Conservation (phyloP, 1,140 invertebrate species). For the Teleogryllus occipitalis region DNA sequence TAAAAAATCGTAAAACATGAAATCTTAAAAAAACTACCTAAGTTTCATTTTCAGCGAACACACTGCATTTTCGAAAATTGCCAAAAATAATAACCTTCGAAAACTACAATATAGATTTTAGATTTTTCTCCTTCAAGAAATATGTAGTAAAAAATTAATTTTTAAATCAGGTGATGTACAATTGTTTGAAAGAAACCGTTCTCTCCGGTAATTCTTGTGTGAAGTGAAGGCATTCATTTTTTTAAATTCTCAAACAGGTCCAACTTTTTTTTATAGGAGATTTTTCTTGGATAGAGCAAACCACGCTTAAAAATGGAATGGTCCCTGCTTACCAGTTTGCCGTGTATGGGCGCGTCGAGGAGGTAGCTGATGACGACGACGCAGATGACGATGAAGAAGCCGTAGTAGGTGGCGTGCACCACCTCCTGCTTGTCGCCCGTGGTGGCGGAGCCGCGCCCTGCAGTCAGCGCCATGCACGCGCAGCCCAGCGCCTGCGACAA, state of each 20-base stretch:
- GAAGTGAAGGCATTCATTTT: background rate
- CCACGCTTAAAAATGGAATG: background rate
- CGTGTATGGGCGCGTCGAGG: background rate
- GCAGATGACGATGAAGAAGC: background rate
- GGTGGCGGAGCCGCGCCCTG: too few species aligned
- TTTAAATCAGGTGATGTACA: too few species aligned
- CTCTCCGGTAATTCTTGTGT: too few species aligned
- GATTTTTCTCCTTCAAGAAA: too few species aligned
- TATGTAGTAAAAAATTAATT: too few species aligned
- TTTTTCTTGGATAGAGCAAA: background rate
- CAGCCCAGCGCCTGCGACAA: background rate
- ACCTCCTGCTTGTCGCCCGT: background rate
- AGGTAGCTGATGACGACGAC: background rate
- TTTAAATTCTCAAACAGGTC: background rate
- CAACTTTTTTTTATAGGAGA: background rate
- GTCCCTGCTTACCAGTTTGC: background rate
- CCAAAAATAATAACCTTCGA: too few species aligned
- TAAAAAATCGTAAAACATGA: too few species aligned
- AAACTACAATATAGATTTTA: too few species aligned
- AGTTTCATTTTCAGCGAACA: too few species aligned
- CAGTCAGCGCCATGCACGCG: background rate
- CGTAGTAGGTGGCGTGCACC: background rate
- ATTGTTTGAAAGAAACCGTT: too few species aligned
- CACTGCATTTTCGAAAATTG: too few species aligned
- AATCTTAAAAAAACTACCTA: too few species aligned